phyloP scores from a whole-genome alignment of 2,888 invertebrate species.

The Drosophila demipolita region DNA sequence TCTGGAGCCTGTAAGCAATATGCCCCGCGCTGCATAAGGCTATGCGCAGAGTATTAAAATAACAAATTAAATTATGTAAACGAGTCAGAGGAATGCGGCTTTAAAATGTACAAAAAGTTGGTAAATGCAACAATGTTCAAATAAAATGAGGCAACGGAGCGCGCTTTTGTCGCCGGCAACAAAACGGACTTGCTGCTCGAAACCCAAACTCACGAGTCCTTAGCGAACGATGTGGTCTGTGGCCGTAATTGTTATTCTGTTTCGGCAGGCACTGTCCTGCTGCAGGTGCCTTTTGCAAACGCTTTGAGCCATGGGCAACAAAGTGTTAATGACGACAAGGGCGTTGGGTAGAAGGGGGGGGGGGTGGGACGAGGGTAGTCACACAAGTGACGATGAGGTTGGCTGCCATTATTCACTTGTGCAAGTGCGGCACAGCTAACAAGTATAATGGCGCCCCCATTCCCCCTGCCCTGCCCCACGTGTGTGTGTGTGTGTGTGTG shows the following conservation, averaged over 20 bases:
- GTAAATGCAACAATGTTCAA: conserved; percentile 28
- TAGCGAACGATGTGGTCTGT: conserved; percentile 51
- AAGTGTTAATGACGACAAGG: conserved; percentile 69
- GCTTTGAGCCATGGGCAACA: conserved; percentile 70
- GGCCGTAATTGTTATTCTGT: conserved; percentile 52
- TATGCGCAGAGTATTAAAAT: conserved; percentile 24
- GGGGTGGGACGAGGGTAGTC: background rate
- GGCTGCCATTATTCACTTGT: conserved; percentile 75
- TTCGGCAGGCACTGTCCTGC: conserved; percentile 8
- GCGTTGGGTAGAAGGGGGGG: background rate
- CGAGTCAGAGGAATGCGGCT: conserved; percentile 15
- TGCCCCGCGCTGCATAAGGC: background rate
- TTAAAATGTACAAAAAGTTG: conserved; percentile 30
- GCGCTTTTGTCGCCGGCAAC: conserved; percentile 24
- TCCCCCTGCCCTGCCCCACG: background rate
- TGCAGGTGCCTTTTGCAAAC: conserved; percentile 14
- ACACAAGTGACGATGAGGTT: conserved; percentile 67
- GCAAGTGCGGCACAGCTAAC: conserved; percentile 57
- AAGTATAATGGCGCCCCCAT: conserved; percentile 50
- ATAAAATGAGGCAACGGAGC: conserved; percentile 4
- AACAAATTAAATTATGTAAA: conserved; percentile 32
- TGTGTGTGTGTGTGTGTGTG: conserved; percentile 26
- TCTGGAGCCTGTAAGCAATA: background rate
- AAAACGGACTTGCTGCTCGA: conserved; percentile 3
- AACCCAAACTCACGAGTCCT: conserved; percentile 41